A percentile compares a stretch with the other conserved stretches of the same genome.
Evolutionary conservation across 2,888 invertebrate species (phyloP).

Genomic region (Crocallis elinguaria): DNA sequence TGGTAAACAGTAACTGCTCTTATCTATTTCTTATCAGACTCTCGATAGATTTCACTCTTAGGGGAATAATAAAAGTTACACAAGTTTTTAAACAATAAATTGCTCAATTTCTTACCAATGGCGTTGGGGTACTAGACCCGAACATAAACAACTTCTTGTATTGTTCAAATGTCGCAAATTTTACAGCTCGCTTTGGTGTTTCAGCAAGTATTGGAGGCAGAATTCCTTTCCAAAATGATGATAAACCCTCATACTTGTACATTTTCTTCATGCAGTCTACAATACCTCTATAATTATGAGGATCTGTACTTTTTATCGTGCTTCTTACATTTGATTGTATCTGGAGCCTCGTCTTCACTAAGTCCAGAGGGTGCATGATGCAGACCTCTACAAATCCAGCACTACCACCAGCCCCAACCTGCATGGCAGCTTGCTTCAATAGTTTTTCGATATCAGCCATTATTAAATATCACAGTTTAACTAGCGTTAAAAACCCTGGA

Average conservation of each 20-base stretch:
- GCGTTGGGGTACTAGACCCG: slow-evolving; percentile 89
- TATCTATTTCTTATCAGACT: slow-evolving; percentile 25
- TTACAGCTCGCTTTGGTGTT: slow-evolving; percentile 97
- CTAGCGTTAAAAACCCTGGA: too few relatives aligned
- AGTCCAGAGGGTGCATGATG: slow-evolving; percentile 97
- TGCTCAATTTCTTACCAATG: slow-evolving; percentile 83
- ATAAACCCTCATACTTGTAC: slow-evolving; percentile 92
- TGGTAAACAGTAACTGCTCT: not conserved
- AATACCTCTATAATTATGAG: slow-evolving; percentile 90
- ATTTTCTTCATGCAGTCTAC: slow-evolving; percentile 95
- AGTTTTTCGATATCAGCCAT: slow-evolving; percentile 75
- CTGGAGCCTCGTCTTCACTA: slow-evolving; percentile 93
- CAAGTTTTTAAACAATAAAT: not conserved
- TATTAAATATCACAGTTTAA: slow-evolving; percentile 31
- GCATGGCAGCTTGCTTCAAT: slow-evolving; percentile 90
- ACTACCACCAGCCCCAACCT: slow-evolving; percentile 94
- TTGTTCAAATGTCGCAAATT: slow-evolving; percentile 97
- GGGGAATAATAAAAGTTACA: not conserved
- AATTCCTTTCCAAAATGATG: slow-evolving; percentile 97
- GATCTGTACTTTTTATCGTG: slow-evolving; percentile 65
- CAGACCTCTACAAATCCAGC: slow-evolving; percentile 98
- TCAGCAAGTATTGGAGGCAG: slow-evolving; percentile 96
- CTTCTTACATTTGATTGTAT: slow-evolving; percentile 58
- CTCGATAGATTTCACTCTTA: not conserved
- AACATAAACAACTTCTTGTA: slow-evolving; percentile 94